phyloP scores from a whole-genome alignment of 2,113 vertebrate genomes.

The Pedionomus torquatus region DNA sequence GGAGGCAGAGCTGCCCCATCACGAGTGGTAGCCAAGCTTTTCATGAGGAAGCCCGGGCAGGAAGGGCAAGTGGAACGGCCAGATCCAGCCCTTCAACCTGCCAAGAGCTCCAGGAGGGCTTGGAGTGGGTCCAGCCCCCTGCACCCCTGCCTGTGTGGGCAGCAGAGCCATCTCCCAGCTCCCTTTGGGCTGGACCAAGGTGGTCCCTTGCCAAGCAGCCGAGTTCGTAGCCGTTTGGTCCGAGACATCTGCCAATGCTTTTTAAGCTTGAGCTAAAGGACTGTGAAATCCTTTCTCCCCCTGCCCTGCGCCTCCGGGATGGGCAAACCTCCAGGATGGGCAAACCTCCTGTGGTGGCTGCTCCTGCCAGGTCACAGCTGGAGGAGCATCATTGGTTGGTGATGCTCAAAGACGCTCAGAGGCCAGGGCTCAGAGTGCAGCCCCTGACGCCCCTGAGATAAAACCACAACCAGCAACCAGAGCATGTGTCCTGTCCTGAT shows the following conservation, averaged over 20 bases:
- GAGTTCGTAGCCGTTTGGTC: neutral
- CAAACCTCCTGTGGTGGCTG: neutral
- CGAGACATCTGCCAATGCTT: fast-evolving
- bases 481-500: fast-evolving
- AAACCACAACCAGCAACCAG: neutral
- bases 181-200: neutral
- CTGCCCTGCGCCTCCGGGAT: neutral
- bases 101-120: neutral
- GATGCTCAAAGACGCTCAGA: neutral
- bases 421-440: fast-evolving
- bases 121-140: neutral
- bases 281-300: neutral
- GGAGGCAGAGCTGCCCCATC: neutral
- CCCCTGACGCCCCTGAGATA: neutral
- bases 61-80: neutral
- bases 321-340: neutral
- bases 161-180: neutral
- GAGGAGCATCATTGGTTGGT: neutral
- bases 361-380: neutral
- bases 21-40: neutral
- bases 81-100: neutral
- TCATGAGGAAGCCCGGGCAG: neutral
- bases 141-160: fast-evolving
- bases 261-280: neutral
- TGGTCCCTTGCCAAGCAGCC: neutral